Evolutionary conservation across 1,140 invertebrate species (phyloP).

Genomic region (Papilio helenus): DNA sequence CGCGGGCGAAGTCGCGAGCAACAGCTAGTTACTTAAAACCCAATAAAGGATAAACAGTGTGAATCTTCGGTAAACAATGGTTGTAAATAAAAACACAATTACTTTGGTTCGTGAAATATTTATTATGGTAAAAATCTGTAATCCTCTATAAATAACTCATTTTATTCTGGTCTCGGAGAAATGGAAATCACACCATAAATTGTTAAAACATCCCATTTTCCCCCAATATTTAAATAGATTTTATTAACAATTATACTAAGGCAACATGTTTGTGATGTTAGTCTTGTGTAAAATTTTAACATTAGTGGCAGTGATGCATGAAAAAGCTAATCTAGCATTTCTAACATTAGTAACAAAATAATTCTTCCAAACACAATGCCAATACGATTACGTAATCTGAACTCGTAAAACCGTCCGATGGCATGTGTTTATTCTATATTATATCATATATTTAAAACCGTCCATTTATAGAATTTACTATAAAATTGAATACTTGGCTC

Average conservation of each 20-base stretch:
- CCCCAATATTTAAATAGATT: not conserved
- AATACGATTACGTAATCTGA: not conserved
- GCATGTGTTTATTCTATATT: not conserved
- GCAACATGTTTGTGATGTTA: conserved; percentile 30
- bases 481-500: not conserved
- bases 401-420: not conserved
- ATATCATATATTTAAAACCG: not conserved
- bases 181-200: conserved; percentile 5
- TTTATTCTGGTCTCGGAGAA: conserved; percentile 4
- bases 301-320: conserved; percentile 19
- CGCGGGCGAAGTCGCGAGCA: too few species aligned
- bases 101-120: conserved; percentile 31
- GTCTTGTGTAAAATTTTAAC: not conserved
- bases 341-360: not conserved
- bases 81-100: not conserved
- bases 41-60: too few species aligned
- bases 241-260: conserved; percentile 30
- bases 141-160: conserved; percentile 23
- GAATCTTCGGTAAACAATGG: not conserved
- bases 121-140: conserved; percentile 36
- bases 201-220: conserved; percentile 17
- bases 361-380: not conserved
- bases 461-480: not conserved
- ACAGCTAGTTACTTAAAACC: too few species aligned
- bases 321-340: conserved; percentile 13